Base-by-base conservation (phyloP, 2,113 vertebrate genomes). In the Hemiscyllium ocellatum region DNA sequence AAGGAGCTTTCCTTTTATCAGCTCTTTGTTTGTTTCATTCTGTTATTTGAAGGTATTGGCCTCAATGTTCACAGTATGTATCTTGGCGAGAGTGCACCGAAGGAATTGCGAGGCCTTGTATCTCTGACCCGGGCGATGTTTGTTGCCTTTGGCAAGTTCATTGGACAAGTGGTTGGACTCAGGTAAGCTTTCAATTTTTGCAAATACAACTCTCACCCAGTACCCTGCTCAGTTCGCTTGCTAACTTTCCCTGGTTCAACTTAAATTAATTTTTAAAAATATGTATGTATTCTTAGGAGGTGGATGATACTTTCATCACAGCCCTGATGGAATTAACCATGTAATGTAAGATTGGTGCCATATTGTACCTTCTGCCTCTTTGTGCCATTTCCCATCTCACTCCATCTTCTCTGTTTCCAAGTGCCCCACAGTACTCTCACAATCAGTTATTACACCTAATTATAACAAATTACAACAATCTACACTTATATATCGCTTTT, bases 131-230 rank as follows among this genome's bases (percentile, higher is more conserved):
- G 97, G 8, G 96, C 97, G 5, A 97, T 97, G 89, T 97, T 97
- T n/a, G 61, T 97, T 6, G 97, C 97, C 0, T 0, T 96, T 0
- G 98, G 98, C 19, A 98, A 97, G 96, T 98, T 98, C 37, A 86
- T 22, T 50, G 98, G 98, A 95, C 98, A 98, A 96, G 96, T 97
- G 96, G 96, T 98, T 96, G 98, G 98, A 95, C 97, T 98, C 97
- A 98, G 98, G 98, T 98, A 96, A 96, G 20, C 33, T 37, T 33
- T 93, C 61, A 93, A 37, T 29, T 33, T 50, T 95, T 42, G 4
- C 24, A 47, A 20, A 8, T 3, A 47, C 69, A 52, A 70, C 50
- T 94, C 12, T 42, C 68, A 15, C n/a, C 78, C n/a, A 17, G 80
- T 83, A 20, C 7, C 72, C 13, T 19, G 7, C 22, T 95, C 47